These are phyloP conservation scores for Ailurus styani DNA, from an alignment of 2,113 vertebrate genomes.

Conservation along the genomic window DNA sequence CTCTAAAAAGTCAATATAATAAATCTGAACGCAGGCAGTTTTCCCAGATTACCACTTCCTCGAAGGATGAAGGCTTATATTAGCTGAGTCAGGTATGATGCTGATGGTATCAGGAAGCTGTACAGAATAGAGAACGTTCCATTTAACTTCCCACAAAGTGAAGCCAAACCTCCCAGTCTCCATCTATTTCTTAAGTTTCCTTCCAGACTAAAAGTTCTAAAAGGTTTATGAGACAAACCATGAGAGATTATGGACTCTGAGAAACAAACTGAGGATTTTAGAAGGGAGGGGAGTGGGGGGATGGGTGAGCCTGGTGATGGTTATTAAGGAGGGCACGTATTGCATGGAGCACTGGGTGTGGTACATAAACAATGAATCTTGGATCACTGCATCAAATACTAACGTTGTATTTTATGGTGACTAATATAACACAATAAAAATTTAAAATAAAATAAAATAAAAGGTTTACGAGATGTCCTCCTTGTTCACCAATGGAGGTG, in stretches of 20 bases:
- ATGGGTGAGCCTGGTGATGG: no score
- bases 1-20: background rate
- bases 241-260: no score
- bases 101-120: conserved; percentile 17
- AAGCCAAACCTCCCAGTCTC: background rate
- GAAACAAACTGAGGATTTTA: no score
- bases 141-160: background rate
- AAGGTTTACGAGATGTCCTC: background rate
- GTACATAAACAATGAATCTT: no score
- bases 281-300: no score
- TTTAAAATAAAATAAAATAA: no score
- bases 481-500: background rate
- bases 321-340: no score
- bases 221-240: no score
- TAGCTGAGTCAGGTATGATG: conserved; percentile 42
- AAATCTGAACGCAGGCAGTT: background rate
- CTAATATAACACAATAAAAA: no score
- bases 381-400: no score
- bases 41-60: background rate
- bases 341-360: no score
- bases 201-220: conserved; percentile 6
- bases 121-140: background rate
- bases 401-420: no score
- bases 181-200: background rate
- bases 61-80: background rate